Base-by-base conservation (phyloP, 2,113 vertebrate genomes). In the Catharus bicknelli region DNA sequence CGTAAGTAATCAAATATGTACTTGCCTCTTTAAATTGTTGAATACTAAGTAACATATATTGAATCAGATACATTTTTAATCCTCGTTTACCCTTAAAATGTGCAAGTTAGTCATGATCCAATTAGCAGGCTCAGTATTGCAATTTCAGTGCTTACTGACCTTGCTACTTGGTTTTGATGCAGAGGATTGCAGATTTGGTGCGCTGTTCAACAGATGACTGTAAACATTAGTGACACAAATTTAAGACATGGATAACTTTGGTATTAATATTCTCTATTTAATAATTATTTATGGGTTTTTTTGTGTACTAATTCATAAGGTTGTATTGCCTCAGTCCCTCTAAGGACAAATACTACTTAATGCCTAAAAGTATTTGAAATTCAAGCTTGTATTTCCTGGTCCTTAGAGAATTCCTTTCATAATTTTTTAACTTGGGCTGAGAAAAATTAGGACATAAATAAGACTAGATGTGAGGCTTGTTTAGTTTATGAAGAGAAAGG, bases 1-100 rank as follows among this genome's bases (percentile, higher is more conserved):
- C 90, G 98, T 98, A 77, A 81, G 98, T 96, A 66, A 75, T 51
- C 57, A 74, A 40, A 47, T 76, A 11, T 20, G 2, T 18, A 22
- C 19, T 72, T 82, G 8, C 4, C 32, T 51, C 45, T 74, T 38
- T 21, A 19, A 68, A 61, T 16, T 74, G 6, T 7, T 83, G 43
- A 77, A 73, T 55, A 11, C 7, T 36, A 40, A 54, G 21, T 54
- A 50, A 70, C 11, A 45, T 10, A 77, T 85, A 68, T 36, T 9
- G 64, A 43, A 64, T 30, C 18, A 57, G 45, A 29, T 55, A 47
- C 4, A 8, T 27, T 62, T 74, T 38, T 2, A 66, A 83, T 20
- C 3, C 16, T 67, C 7, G 4, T 78, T 83, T 51, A 63, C 9
- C 13, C 32, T 90, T 81, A 40, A 83, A 70, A 78, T 53, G 2